Evolutionary conservation across 2,888 invertebrate species (phyloP).

Genomic region (Orthosia cruda): DNA sequence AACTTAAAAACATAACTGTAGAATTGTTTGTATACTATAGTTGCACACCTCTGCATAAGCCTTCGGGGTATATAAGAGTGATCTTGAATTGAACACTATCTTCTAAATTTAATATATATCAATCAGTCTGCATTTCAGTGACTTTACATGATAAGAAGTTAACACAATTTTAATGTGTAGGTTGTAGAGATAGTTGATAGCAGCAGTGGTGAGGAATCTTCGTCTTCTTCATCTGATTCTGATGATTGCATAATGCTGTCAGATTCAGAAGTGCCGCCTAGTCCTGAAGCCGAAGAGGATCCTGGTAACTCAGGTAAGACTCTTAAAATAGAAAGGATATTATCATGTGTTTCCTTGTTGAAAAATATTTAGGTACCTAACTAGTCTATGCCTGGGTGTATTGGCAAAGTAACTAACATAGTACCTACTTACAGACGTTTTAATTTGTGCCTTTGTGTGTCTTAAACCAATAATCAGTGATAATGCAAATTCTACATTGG

Average conservation of each 20-base stretch:
- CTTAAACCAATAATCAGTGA: not conserved
- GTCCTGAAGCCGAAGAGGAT: constrained; percentile 97
- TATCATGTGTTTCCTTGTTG: not conserved
- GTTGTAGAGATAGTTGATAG: constrained; percentile 95
- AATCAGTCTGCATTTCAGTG: constrained; percentile 19
- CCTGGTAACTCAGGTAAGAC: constrained; percentile 95
- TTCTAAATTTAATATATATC: not conserved
- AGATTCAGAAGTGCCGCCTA: constrained; percentile 95
- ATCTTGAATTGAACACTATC: not conserved
- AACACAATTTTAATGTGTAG: constrained; percentile 78
- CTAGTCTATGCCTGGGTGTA: not conserved
- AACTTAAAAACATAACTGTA: no score
- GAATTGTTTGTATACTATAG: no score
- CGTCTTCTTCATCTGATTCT: constrained; percentile 93
- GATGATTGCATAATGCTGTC: constrained; percentile 97
- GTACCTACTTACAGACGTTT: no score
- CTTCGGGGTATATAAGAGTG: no score
- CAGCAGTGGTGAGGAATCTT: constrained; percentile 91
- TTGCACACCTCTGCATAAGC: no score
- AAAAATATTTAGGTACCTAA: not conserved
- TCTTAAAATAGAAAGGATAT: constrained; percentile 1
- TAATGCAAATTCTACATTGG: not conserved
- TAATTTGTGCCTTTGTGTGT: not conserved
- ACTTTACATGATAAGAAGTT: constrained; percentile 18
- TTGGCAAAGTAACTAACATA: not conserved